Base-by-base conservation (phyloP, 2,888 invertebrate genomes). In the Dysmachus trigonus region DNA sequence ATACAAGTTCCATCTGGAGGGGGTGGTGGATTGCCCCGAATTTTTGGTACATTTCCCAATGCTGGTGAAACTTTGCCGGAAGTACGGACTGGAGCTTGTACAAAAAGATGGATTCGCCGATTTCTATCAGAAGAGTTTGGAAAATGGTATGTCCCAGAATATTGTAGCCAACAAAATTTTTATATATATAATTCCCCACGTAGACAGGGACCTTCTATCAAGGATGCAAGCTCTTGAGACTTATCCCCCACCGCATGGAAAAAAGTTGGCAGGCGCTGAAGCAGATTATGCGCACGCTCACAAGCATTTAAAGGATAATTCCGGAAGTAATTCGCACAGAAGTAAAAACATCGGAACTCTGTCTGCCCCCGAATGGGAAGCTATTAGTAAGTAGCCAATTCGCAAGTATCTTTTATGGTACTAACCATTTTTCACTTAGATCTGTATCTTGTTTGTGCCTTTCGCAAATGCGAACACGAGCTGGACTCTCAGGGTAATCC, bases 11-110 rank as follows among this genome's bases (percentile, higher is more conserved):
- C 95, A 97, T 90, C 93, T 99, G 88, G 98, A 99, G 90, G 98
- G 97, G 51, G 98, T 98, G 7, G 99, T 99, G 0, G 96, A 99
- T 91, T 99, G 99, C 91, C 99, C 99, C 1, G 99, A 99, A 92
- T 99, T 99, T 93, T 93, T 99, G 86, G 98, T 99, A 18, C 96
- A 99, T 92, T 97, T 99, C 92, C 97, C 98, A 22, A 94, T 96
- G 4, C 93, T 99, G 85, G 94, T 94, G 71, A 96, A 95, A 90
- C 91, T 96, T 85, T 96, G 95, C 13, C 93, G 93, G 62, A 95
- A 95, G 90, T 95, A 94, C 93, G 96, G 95, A 0, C 92, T 96
- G 53, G 94, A 96, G 90, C 92, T 96, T 88, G 93, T 95, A 0
- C 93, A 93, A 82, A 95, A 94, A 89, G 95, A 94, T 88, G 94